Evolutionary conservation across 2,888 invertebrate species (phyloP), one percentile per base, ranked within the genome.

Genomic region (Augochlorella aurata): DNA sequence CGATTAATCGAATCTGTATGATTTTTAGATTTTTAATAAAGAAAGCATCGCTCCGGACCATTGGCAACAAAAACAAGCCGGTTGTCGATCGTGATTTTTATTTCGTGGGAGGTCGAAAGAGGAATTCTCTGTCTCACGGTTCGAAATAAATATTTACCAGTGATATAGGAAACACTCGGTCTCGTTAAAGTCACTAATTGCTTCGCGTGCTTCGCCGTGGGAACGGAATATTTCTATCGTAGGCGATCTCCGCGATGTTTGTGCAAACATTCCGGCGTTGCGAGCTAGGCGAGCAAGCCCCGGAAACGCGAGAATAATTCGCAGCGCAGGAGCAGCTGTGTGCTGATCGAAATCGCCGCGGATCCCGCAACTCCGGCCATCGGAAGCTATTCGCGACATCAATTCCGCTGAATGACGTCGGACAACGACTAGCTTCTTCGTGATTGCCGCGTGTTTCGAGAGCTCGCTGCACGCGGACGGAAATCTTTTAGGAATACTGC

Each of bases 231-330:
- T 66, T 65, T 78, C 54, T 66, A 78, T 52, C 69, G 24, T 29
- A 12, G 16, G 14, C 29, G 58, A 77, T 72, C 71, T 63, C 61
- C 14, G 9, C 49, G 29, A 24, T 45, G 71, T 70, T 80, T 38
- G 72, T 72, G 78, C 74, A 82, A 81, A 78, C 61, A 76, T 63
- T 77, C 66, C 67, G 73, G 54, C 14, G 4, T 24, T 18, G 66
- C 54, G 29, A 66, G 45, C 44, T 44, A 24, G 50, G n/a, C n/a
- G 29, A 65, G 66, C 54, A 24, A 58, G 52, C 49, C 16, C 67
- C 77, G 79, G 77, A 79, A 79, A 71, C 67, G 52, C 44, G 71
- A 38, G 52, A 65, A 69, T 74, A 79, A 75, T 79, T 79, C 78
- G 5, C 52, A 14, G 65, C 38, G 47, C 63, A 12, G 14, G 45